Evolutionary conservation across 2,797 vertebrate genomes (phyloP).

Genomic region (Heterohyrax brucei): DNA sequence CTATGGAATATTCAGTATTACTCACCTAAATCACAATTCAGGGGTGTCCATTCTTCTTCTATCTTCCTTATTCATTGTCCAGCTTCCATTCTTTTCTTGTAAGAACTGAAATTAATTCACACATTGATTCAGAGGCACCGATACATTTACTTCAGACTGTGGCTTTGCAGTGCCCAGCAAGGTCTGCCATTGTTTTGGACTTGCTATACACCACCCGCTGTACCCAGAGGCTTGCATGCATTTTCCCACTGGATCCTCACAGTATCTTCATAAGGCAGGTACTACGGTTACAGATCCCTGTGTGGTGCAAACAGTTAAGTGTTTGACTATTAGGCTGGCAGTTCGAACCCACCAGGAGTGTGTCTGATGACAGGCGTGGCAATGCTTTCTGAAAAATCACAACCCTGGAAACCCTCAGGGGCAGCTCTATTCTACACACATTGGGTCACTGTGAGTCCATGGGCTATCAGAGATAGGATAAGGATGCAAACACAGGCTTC

Average conservation of each 20-base stretch:
- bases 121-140: not conserved
- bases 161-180: not conserved
- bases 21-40: too few relatives aligned
- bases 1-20: too few relatives aligned
- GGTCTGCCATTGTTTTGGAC: not conserved
- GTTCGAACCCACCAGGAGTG: too few relatives aligned
- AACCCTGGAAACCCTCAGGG: too few relatives aligned
- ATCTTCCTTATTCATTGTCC: too few relatives aligned
- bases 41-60: too few relatives aligned
- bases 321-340: too few relatives aligned
- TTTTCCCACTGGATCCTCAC: not conserved
- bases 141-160: not conserved
- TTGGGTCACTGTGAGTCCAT: too few relatives aligned
- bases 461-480: not conserved
- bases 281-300: not conserved
- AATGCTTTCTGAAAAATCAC: too few relatives aligned
- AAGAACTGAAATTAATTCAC: conserved; percentile 32
- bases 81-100: not conserved
- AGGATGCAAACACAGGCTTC: not conserved
- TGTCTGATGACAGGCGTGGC: too few relatives aligned
- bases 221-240: not conserved
- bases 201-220: not conserved
- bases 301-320: not conserved
- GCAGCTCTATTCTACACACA: too few relatives aligned
- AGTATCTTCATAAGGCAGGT: not conserved